phyloP scores from a whole-genome alignment of 1,140 invertebrate genomes.

The Aphaenogaster ashmeadi region DNA sequence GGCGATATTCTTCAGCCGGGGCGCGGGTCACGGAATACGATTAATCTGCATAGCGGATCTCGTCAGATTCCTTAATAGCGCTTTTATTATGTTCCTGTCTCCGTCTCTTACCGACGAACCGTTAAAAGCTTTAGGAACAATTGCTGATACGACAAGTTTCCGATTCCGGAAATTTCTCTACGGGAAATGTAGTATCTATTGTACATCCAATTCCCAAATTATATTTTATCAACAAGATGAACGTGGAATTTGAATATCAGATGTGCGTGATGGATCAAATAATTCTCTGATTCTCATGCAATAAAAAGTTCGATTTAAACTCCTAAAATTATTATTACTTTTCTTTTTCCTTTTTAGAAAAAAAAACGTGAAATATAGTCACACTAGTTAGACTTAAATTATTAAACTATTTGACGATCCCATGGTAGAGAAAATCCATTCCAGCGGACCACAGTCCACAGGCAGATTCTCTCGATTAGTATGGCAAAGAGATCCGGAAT shows the following conservation, averaged over 20 bases:
- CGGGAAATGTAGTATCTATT: neutral
- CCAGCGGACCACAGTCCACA: neutral
- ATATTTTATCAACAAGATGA: neutral
- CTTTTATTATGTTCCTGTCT: constrained; percentile 72
- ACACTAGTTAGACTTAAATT: neutral
- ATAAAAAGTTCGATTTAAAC: neutral
- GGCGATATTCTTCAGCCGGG: constrained; percentile 78
- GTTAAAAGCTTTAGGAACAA: constrained; percentile 36
- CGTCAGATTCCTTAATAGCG: constrained; percentile 77
- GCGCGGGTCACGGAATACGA: constrained; percentile 76
- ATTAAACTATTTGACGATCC: neutral
- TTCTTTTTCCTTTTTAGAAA: neutral
- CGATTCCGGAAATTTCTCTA: neutral
- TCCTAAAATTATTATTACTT: neutral
- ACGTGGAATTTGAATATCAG: neutral
- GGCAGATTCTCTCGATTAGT: neutral
- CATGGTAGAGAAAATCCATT: neutral
- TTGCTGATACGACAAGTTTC: constrained; percentile 5
- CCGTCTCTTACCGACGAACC: constrained; percentile 8
- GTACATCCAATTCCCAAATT: neutral
- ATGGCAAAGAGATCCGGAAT: constrained; percentile 49
- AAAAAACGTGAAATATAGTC: neutral
- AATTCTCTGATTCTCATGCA: neutral
- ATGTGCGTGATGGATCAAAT: neutral
- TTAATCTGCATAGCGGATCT: constrained; percentile 81